Evolutionary conservation across 2,888 invertebrate species (phyloP).

Genomic region (Calameuta filiformis): DNA sequence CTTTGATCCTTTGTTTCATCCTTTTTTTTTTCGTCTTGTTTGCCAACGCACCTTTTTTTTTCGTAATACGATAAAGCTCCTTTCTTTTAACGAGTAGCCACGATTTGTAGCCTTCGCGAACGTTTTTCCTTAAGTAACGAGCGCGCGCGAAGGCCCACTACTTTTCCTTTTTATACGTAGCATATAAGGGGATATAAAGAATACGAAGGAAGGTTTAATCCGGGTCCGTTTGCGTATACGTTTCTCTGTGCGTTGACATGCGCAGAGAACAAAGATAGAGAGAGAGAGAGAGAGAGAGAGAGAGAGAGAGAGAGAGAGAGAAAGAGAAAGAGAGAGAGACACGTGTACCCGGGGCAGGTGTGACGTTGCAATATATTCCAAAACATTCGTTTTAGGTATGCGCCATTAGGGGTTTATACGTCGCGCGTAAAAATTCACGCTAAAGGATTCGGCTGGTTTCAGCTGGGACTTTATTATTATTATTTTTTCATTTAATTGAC

Average conservation of each 20-base stretch:
- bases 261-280: neutral
- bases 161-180: too few relatives aligned
- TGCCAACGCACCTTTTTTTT: neutral
- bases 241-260: neutral
- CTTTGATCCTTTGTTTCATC: constrained; percentile 25
- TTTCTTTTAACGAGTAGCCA: too few relatives aligned
- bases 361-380: constrained; percentile 59
- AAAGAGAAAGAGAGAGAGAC: neutral
- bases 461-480: constrained; percentile 4
- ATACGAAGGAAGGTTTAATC: too few relatives aligned
- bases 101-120: too few relatives aligned
- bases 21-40: constrained; percentile 13
- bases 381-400: constrained; percentile 28
- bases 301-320: neutral
- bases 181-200: too few relatives aligned
- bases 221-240: neutral
- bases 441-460: neutral
- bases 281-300: neutral
- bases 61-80: too few relatives aligned
- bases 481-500: constrained; percentile 3
- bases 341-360: constrained; percentile 46
- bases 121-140: too few relatives aligned
- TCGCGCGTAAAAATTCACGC: too few relatives aligned
- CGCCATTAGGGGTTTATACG: too few relatives aligned
- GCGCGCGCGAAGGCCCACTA: too few relatives aligned